These are phyloP conservation scores for Morphnarchus princeps DNA, from an alignment of 2,113 vertebrate species.

Conservation along the genomic window DNA sequence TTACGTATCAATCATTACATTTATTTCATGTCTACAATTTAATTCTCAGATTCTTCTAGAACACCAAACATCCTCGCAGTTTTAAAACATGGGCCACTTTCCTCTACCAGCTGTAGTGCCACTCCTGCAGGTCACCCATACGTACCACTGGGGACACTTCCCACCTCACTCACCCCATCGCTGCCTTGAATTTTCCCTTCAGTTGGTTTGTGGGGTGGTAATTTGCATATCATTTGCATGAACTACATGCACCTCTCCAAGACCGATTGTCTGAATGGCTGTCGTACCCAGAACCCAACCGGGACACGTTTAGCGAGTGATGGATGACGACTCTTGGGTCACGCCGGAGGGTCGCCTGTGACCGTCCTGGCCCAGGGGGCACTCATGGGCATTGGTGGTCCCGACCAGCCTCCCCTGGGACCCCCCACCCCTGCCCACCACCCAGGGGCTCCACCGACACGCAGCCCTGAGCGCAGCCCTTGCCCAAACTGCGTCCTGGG, in stretches of 20 bases:
- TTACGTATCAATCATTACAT: accelerated
- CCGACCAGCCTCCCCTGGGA: background rate
- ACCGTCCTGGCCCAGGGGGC: background rate
- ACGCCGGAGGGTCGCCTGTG: accelerated
- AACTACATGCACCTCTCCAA: background rate
- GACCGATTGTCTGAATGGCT: background rate
- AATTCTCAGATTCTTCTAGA: background rate
- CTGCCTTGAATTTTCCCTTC: background rate
- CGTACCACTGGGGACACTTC: no score
- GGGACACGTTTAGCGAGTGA: background rate
- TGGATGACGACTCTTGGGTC: background rate
- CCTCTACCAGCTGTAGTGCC: background rate
- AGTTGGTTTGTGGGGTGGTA: background rate
- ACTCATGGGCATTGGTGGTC: background rate
- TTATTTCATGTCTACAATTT: background rate
- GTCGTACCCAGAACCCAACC: accelerated
- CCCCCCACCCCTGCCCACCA: no score
- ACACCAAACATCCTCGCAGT: background rate
- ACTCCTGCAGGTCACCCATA: background rate
- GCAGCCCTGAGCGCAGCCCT: background rate
- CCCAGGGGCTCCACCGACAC: accelerated
- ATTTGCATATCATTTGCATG: background rate
- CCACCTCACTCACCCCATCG: background rate
- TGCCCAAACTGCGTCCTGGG: accelerated
- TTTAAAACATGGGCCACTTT: background rate